Conservation (phyloP, 2,888 invertebrate genomes). For the Hofmannophila pseudospretella region DNA sequence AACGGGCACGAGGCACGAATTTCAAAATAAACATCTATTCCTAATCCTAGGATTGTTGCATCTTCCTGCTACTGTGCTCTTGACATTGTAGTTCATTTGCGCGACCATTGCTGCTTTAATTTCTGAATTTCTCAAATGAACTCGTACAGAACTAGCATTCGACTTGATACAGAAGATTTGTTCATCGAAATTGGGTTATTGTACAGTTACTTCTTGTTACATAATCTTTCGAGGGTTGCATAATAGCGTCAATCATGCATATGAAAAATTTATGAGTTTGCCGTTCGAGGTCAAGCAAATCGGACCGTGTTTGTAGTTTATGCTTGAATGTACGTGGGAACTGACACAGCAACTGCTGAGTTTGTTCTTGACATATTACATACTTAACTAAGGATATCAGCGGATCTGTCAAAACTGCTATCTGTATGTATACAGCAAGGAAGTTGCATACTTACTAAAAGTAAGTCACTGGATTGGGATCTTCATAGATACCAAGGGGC, state of each 20-base stretch:
- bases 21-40: constrained; percentile 42
- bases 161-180: not conserved
- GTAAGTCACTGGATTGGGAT: too few species aligned
- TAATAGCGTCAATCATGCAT: constrained; percentile 24
- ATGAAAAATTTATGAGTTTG: constrained; percentile 26
- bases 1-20: constrained; percentile 40
- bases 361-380: not conserved
- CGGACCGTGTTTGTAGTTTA: constrained; percentile 6
- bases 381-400: too few species aligned
- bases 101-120: not conserved
- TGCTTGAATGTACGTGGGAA: constrained; percentile 1
- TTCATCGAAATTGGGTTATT: not conserved
- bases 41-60: constrained; percentile 7
- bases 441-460: too few species aligned
- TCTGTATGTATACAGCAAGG: too few species aligned
- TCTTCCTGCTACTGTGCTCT: not conserved
- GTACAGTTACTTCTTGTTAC: not conserved
- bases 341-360: not conserved
- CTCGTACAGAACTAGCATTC: not conserved
- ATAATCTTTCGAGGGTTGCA: constrained; percentile 13
- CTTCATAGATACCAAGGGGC: too few species aligned
- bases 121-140: not conserved
- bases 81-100: not conserved
- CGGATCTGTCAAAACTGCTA: too few species aligned
- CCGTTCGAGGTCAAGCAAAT: constrained; percentile 18